phyloP scores from a whole-genome alignment of 2,113 vertebrate species.

The Atrichornis clamosus region DNA sequence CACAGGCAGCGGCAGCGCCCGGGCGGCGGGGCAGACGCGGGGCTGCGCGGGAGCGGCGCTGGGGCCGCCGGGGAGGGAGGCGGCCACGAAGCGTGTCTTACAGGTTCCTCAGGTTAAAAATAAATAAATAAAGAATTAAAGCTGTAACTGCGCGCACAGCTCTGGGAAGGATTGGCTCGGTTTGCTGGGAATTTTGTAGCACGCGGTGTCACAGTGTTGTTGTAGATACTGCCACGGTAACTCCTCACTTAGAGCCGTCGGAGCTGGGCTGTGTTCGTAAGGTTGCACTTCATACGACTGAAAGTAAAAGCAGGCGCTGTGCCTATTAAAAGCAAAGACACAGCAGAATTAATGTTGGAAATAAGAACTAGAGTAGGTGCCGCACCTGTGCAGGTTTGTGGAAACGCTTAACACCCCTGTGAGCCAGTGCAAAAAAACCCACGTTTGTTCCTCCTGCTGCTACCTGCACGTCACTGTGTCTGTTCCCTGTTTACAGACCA shows the following conservation, averaged over 20 bases:
- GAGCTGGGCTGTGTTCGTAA: accelerated
- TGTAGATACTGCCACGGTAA: accelerated
- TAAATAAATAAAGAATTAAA: background rate
- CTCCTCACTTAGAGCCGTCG: accelerated
- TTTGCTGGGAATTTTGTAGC: accelerated
- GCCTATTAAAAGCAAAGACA: accelerated
- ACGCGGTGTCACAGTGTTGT: accelerated
- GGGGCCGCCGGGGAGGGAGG: background rate
- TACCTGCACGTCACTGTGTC: accelerated
- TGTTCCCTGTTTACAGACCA: background rate
- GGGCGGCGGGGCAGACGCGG: background rate
- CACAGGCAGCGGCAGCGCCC: background rate
- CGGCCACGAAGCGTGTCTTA: background rate
- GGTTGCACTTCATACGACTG: accelerated
- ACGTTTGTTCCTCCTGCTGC: accelerated
- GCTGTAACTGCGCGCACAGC: background rate
- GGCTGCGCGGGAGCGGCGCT: background rate
- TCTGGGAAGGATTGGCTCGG: background rate
- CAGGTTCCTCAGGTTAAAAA: background rate
- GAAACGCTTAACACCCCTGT: background rate
- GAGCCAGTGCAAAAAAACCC: accelerated
- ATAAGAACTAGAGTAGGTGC: background rate
- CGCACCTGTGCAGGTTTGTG: background rate
- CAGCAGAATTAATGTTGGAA: background rate
- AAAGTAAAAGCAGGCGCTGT: background rate